These are phyloP conservation scores for Caenorhabditis elegans DNA, from an alignment of 1,140 invertebrate species.

Conservation along the genomic window WBcel235 BX284603.4:9296001-9296500, in stretches of 20 bases:
- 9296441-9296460: slow-evolving; percentile 14
- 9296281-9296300: neutral
- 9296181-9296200: neutral
- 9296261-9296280: neutral
- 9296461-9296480: neutral
- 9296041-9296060: too few species aligned
- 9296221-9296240: slow-evolving; percentile 6
- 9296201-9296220: neutral
- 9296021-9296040: too few species aligned
- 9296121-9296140: too few species aligned
- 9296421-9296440: slow-evolving; percentile 26
- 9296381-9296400: neutral
- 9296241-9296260: neutral
- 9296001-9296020: neutral
- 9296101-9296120: too few species aligned
- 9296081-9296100: too few species aligned
- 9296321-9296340: neutral
- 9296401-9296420: slow-evolving; percentile 21
- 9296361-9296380: slow-evolving; percentile 1
- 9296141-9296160: too few species aligned
- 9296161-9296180: too few species aligned
- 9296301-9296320: neutral
- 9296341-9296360: neutral
- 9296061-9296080: too few species aligned
- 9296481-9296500: neutral